These are phyloP conservation scores for Epinotia demarniana DNA, from an alignment of 2,888 invertebrate genomes.

Conservation along the genomic window DNA sequence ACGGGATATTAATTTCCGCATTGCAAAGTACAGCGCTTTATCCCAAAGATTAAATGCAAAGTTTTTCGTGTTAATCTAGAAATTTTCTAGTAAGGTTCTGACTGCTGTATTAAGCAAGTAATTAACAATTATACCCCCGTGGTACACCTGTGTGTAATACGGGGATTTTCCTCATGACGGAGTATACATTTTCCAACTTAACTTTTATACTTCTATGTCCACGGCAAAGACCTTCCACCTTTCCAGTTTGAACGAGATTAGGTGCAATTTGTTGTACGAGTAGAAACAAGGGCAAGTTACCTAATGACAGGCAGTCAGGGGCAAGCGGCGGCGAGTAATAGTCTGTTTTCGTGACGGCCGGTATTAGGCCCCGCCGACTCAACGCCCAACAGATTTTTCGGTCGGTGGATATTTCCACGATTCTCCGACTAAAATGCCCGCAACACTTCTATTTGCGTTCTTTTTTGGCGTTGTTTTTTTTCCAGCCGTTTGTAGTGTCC, in stretches of 20 bases:
- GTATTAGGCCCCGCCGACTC: conserved; percentile 57
- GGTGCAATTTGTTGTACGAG: conserved; percentile 58
- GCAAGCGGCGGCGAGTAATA: conserved; percentile 61
- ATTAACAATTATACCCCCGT: background rate
- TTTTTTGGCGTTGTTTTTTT: conserved; percentile 36
- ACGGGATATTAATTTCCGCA: background rate
- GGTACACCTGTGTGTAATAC: background rate
- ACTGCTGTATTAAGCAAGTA: background rate
- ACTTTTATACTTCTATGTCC: conserved; percentile 32
- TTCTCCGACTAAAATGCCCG: conserved; percentile 32
- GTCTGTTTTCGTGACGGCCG: conserved; percentile 67
- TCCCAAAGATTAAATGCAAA: conserved; percentile 5
- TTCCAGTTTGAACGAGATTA: conserved; percentile 57
- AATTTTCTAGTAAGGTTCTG: background rate
- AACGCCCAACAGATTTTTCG: conserved; percentile 52
- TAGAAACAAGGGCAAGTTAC: conserved; percentile 60
- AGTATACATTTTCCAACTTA: background rate
- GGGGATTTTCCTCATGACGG: background rate
- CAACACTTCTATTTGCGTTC: conserved; percentile 38
- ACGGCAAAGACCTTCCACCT: conserved; percentile 47
- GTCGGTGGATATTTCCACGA: conserved; percentile 44
- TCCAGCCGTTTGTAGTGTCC: conserved; percentile 29
- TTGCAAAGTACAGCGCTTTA: conserved; percentile 1
- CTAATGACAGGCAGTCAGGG: conserved; percentile 65
- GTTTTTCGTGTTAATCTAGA: background rate